Evolutionary conservation across 2,888 invertebrate species (phyloP), one percentile per base, ranked within the genome.

Genomic region (Cheilosia vernalis): DNA sequence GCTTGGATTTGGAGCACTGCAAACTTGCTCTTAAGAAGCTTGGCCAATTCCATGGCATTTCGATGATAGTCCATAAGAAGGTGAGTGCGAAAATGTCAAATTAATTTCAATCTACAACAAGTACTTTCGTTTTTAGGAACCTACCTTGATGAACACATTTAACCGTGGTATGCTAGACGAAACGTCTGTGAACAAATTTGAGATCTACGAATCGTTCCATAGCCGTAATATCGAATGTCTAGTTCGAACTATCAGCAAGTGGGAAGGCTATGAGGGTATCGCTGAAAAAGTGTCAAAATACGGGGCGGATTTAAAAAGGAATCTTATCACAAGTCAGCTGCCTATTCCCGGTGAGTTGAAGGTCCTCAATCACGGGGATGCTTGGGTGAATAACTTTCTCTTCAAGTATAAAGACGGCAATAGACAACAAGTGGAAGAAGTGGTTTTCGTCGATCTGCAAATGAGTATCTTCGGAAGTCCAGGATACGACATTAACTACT

Each of bases 21-120:
- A 87, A 90, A 30, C 53, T 93, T 47, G 93, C 93, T 3, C 88
- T 94, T 13, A 90, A 91, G 67, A 93, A 93, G 88, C 87, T 94
- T 86, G 94, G 93, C 0, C 92, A 91, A 87, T 93, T 93, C 88
- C 94, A n/a, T n/a, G n/a, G n/a, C n/a, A n/a, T n/a, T n/a, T n/a
- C n/a, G n/a, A n/a, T n/a, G n/a, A n/a, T n/a, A 94, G 92, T 93
- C 66, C 91, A 90, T 61, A 92, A 93, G 88, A 92, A 93, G 91
- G 94, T 88, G 69, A 80, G 49, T n/a, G 5, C 2, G 17, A 15
- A n/a, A 4, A 4, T 42, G n/a, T 63, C 7, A 30, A 7, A 30
- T 19, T 44, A 63, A 73, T 61, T 5, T 17, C n/a, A n/a, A n/a
- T n/a, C n/a, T n/a, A n/a, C n/a, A n/a, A n/a, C n/a, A n/a, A n/a